A percentile compares a stretch with the other conserved stretches of the same genome.
Evolutionary conservation across 1,140 invertebrate genomes (phyloP).

Genomic region (Sinella curviseta): DNA sequence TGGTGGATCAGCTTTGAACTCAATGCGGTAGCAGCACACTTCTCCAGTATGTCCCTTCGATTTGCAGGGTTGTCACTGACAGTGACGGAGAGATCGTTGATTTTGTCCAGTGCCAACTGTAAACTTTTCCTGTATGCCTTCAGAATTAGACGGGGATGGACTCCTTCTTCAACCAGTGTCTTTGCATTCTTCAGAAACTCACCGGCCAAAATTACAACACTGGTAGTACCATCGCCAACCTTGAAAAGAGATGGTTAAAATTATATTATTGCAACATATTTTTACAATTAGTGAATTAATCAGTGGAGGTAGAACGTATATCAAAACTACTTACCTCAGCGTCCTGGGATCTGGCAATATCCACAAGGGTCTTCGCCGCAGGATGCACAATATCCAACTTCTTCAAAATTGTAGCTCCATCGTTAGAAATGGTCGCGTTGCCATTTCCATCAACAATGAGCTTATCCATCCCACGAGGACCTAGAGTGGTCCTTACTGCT

Average conservation of each 20-base stretch:
- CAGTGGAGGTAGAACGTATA: slow-evolving; percentile 2
- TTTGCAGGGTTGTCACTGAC: slow-evolving; percentile 61
- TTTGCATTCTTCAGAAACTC: slow-evolving; percentile 96
- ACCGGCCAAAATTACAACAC: slow-evolving; percentile 90
- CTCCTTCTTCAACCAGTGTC: slow-evolving; percentile 93
- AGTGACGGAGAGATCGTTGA: slow-evolving; percentile 79
- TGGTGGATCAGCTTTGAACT: slow-evolving; percentile 94
- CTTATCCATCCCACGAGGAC: slow-evolving; percentile 99
- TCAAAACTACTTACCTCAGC: slow-evolving; percentile 74
- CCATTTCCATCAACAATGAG: slow-evolving; percentile 87
- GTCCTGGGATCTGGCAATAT: slow-evolving; percentile 99
- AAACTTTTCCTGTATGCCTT: slow-evolving; percentile 80
- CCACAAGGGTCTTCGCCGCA: slow-evolving; percentile 94
- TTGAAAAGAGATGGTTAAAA: no score
- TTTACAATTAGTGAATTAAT: no score
- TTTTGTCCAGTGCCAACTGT: slow-evolving; percentile 77
- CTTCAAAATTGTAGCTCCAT: slow-evolving; percentile 99
- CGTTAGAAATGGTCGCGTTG: slow-evolving; percentile 96
- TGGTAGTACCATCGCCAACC: slow-evolving; percentile 98
- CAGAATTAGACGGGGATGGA: slow-evolving; percentile 92
- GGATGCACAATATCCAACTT: slow-evolving; percentile 96
- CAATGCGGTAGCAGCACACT: slow-evolving; percentile 94
- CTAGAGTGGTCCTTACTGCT: slow-evolving; percentile 92
- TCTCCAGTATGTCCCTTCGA: slow-evolving; percentile 75
- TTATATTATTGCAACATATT: slow-evolving; percentile 32